Evolutionary conservation across 2,113 vertebrate species (phyloP).

Genomic region (Pteruthius melanotis): DNA sequence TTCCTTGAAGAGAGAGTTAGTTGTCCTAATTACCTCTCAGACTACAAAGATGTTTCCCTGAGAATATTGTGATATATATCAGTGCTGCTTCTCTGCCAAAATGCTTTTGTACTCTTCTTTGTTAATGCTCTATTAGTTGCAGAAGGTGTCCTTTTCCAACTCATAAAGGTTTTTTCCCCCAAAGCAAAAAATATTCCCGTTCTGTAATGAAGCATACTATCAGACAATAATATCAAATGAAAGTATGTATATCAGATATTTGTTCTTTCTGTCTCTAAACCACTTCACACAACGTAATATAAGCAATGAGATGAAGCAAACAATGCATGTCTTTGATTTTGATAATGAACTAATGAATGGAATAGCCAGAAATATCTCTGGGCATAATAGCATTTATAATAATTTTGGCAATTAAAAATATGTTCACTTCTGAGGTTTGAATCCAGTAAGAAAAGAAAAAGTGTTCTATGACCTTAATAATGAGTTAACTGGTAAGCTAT

Average conservation of each 20-base stretch:
- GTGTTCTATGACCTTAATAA: background rate
- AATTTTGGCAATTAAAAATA: background rate
- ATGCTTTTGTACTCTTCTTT: background rate
- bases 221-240: background rate
- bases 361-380: background rate
- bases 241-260: background rate
- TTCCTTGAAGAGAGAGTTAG: background rate
- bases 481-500: background rate
- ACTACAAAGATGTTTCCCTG: background rate
- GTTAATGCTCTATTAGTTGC: background rate
- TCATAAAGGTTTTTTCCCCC: background rate
- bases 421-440: background rate
- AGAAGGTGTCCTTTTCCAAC: background rate
- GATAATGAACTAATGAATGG: background rate
- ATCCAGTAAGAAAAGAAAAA: background rate
- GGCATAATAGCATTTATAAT: background rate
- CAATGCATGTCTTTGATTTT: background rate
- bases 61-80: background rate
- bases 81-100: background rate
- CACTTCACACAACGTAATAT: background rate
- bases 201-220: background rate
- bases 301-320: background rate
- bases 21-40: background rate
- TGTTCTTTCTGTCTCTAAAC: background rate
- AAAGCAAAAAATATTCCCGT: background rate